Evolutionary conservation across 2,797 vertebrate genomes (phyloP), one percentile per base, ranked within the genome.

Genomic region (Cossypha dichroa): DNA sequence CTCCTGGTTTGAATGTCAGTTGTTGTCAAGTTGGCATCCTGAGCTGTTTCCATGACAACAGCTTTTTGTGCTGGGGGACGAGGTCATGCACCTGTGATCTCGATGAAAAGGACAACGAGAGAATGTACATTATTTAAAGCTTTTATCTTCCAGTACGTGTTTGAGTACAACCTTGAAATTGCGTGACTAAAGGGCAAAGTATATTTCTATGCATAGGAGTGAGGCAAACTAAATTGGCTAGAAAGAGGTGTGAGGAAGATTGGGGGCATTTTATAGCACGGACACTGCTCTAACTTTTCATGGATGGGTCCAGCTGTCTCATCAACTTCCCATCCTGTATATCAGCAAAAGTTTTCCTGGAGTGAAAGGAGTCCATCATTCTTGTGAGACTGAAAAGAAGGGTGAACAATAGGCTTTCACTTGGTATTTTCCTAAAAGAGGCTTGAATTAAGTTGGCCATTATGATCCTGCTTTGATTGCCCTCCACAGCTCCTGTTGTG

Each of bases 1-100:
- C 96, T 97, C 93, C 94, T 87, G 95, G 94, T 97, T 97, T 98
- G 97, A 98, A 98, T 97, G 97, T 98, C 97, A 97, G 96, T 97
- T 97, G 93, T 95, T 97, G 97, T 97, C 95, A 96, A 84, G 94
- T 95, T 97, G 95, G 97, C 96, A 96, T 97, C 93, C 51, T 63
- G 73, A 52, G 46, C 94, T 74, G 96, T 98, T 98, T 94, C 97
- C 92, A 97, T 97, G 96, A 95, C 94, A 96, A 98, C 96, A 43
- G 88, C 64, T 89, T 97, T 94, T 94, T 96, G 91, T 91, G 28
- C 68, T 92, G 76, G 93, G 96, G 96, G 91, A 96, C 54, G 67
- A 97, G 97, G 97, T 97, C 97, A 95, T 36, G 76, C 94, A 96
- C 97, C 97, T 97, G 96, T 97, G 96, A 95, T 96, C 95, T 96